Base-by-base conservation (phyloP, 53 echinoderm and acorn worm genomes). In the Echinarachnius parma region DNA sequence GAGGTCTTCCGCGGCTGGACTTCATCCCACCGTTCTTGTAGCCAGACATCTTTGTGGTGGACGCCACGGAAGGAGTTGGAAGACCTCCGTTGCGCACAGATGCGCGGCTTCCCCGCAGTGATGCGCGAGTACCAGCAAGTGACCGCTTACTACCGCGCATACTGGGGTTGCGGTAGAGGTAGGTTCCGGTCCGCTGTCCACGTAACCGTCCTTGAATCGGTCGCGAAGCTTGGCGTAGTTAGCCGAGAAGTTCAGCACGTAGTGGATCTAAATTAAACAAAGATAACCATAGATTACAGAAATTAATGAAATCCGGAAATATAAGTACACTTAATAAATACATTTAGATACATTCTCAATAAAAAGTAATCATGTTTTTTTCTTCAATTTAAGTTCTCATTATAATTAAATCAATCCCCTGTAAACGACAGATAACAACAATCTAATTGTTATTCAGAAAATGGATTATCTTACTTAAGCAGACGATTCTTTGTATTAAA, bases 151-250 rank as follows among this genome's bases (percentile, higher is more conserved):
- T 83, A 10, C 83, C 67, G 9, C 83, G 57, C 10, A 76, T 65
- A 32, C 75, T 75, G 8, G 59, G 5, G 1, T 59, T 59, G 0
- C 83, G 65, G 0, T 77, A 65, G 1, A 92, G 56, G 77, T 93
- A 93, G 1, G 93, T 90, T 2, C 93, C 90, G 0, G 93, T 80
- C 53, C 89, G 83, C 25, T 66, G 28, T 90, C 90, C 19, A 86
- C 84, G 50, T 84, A 87, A 1, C 90, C 90, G 23, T 87, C 87
- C 70, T 94, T 94, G 72, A 90, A 94, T 30, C 94, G 81, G 28
- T 90, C 87, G 4, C 94, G 78, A 3, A 94, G 87, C 34, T 94
- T 90, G 54, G 94, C 84, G 84, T 84, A 94, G 81, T 94, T 94
- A 46, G 94, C 90, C 9, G 90, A 75, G 55, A 75, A 80, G 75